These are phyloP conservation scores for Triplophysa siluroides DNA, from an alignment of 2,113 vertebrate species.

Conservation along the genomic window DNA sequence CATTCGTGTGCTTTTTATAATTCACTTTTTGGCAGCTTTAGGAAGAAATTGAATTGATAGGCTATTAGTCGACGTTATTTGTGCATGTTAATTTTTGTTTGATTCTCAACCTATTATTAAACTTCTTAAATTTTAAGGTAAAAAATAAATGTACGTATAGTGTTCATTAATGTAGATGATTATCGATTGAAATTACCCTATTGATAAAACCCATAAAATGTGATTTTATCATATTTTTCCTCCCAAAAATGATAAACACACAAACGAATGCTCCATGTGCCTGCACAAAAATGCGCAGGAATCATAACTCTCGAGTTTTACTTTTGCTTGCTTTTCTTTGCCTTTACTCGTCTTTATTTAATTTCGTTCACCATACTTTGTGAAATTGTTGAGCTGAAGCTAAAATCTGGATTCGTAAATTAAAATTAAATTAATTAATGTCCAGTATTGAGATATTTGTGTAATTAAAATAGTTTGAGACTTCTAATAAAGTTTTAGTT, in stretches of 20 bases:
- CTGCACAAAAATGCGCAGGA: neutral
- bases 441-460: neutral
- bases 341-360: neutral
- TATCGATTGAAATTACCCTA: neutral
- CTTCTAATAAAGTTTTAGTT: slow-evolving; percentile 8
- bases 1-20: neutral
- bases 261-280: neutral
- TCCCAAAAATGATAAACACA: neutral
- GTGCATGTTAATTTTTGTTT: neutral
- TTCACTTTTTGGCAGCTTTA: neutral
- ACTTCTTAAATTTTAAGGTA: neutral
- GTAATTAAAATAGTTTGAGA: slow-evolving; percentile 1
- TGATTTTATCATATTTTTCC: neutral
- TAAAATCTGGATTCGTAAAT: slow-evolving; percentile 4
- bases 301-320: neutral
- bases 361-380: neutral
- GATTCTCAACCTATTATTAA: neutral
- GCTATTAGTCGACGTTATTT: neutral
- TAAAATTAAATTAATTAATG: neutral
- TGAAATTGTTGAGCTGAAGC: neutral
- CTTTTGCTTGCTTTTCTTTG: neutral
- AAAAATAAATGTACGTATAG: neutral
- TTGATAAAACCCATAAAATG: neutral
- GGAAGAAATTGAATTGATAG: neutral
- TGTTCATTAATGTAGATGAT: no score